phyloP scores from a whole-genome alignment of 1,140 invertebrate genomes.

The Dinoponera quadriceps region DNA sequence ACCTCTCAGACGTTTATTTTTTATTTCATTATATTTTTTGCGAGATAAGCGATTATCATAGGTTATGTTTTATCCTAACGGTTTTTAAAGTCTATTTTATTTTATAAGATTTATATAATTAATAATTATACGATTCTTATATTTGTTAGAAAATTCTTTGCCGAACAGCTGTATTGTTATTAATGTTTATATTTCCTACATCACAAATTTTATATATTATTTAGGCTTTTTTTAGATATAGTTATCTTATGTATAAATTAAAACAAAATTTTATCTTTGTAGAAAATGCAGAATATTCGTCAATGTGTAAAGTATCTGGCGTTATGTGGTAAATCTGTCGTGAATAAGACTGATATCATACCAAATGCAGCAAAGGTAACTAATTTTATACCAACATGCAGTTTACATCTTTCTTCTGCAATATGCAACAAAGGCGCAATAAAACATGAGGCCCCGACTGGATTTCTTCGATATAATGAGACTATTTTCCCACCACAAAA shows the following conservation, averaged over 20 bases:
- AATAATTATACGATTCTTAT: too few relatives aligned
- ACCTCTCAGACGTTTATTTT: neutral
- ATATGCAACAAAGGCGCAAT: neutral
- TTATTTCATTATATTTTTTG: neutral
- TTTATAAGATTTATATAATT: too few relatives aligned
- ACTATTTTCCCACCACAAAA: slow-evolving; percentile 92
- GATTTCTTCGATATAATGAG: slow-evolving; percentile 88
- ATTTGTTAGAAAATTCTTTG: too few relatives aligned
- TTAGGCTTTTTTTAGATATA: too few relatives aligned
- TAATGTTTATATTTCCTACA: too few relatives aligned
- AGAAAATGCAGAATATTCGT: slow-evolving; percentile 64
- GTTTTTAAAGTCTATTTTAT: too few relatives aligned
- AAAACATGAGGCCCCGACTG: rapidly evolving
- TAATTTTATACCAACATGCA: slow-evolving; percentile 17
- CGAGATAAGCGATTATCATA: neutral
- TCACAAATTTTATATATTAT: too few relatives aligned
- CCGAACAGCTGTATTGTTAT: too few relatives aligned
- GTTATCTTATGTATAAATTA: neutral
- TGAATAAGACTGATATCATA: slow-evolving; percentile 7
- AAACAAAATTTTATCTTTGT: slow-evolving; percentile 4
- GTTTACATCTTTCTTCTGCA: slow-evolving; percentile 37
- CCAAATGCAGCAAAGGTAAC: neutral
- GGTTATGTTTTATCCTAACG: slow-evolving; percentile 2
- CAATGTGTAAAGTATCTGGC: slow-evolving; percentile 23
- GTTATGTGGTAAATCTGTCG: neutral